A percentile compares a stretch with the other conserved stretches of the same genome.
These are phyloP conservation scores for Leptinotarsa defecta DNA, from an alignment of 1,140 invertebrate species.

Conservation along the genomic window DNA sequence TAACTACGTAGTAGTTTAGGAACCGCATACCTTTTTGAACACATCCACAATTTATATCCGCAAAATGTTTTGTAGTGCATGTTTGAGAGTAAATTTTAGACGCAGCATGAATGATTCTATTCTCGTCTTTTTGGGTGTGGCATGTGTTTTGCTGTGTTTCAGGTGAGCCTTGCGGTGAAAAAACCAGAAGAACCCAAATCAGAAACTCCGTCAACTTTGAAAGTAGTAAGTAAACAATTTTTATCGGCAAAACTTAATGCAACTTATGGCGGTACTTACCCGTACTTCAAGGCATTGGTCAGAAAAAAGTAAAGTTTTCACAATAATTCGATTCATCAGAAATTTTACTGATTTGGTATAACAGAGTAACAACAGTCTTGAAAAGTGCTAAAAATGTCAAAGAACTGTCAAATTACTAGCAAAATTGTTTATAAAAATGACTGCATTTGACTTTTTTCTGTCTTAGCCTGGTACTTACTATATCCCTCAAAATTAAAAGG, in stretches of 20 bases:
- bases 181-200: slow-evolving; percentile 7
- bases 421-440: too few relatives aligned
- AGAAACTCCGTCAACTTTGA: neutral
- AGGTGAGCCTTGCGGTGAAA: neutral
- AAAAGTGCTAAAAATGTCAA: too few relatives aligned
- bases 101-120: slow-evolving; percentile 4
- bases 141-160: slow-evolving; percentile 13
- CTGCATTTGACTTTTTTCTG: too few relatives aligned
- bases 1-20: too few relatives aligned
- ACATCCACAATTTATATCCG: neutral
- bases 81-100: slow-evolving; percentile 1
- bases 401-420: too few relatives aligned
- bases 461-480: too few relatives aligned
- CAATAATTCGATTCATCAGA: too few relatives aligned
- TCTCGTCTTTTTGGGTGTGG: slow-evolving; percentile 9
- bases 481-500: too few relatives aligned
- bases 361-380: too few relatives aligned
- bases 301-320: neutral
- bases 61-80: neutral
- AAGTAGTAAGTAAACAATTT: slow-evolving; percentile 1
- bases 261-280: neutral
- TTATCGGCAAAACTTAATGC: neutral
- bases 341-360: too few relatives aligned
- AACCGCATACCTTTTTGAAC: too few relatives aligned
- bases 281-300: neutral